Base-by-base conservation (phyloP, 2,797 vertebrate species). In the Mergus octosetaceus region DNA sequence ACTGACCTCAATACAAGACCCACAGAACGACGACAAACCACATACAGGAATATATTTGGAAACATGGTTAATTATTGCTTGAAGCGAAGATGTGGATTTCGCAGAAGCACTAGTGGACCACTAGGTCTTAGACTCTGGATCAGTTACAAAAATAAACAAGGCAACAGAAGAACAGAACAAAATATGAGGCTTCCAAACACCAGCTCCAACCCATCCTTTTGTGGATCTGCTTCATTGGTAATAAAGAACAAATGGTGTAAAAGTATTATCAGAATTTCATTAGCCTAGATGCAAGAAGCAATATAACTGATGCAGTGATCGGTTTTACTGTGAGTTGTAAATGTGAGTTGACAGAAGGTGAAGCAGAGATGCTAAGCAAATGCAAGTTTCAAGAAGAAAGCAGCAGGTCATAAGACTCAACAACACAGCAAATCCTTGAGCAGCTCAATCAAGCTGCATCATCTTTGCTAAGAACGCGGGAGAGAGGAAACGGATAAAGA, bases 1-100 rank as follows among this genome's bases (percentile, higher is more conserved):
- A 94, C 36, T 93, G 93, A 93, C 93, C 87, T 91, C 76, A 89
- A 95, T 94, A 89, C 78, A 85, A 80, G 89, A 84, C 79, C 51
- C 53, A 51, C 32, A 72, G 79, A 92, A 77, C 92, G 76, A 89
- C 53, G 78, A 87, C 69, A 92, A 89, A 95, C 22, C 0, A 2
- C 3, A 11, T 64, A 36, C 0, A 0, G 66, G 27, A 90, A 69
- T 56, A 9, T 66, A 91, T 90, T 53, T 95, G 62, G 68, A 93
- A 94, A 81, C 69, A 58, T 11, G 9, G 80, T 81, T 95, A 94
- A 94, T 91, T 90, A 91, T 77, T 88, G 90, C 91, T 88, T 62
- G 73, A 86, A 94, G 87, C 87, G 72, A 95, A 90, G 54, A 94
- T 90, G 2, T 78, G 79, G 61, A 93, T 94, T 94, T 87, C 66